Percentiles rank a stretch among this genome's conserved stretches.
Evolutionary conservation across 2,113 vertebrate genomes (phyloP).

Genomic region (Vicugna pacos): DNA sequence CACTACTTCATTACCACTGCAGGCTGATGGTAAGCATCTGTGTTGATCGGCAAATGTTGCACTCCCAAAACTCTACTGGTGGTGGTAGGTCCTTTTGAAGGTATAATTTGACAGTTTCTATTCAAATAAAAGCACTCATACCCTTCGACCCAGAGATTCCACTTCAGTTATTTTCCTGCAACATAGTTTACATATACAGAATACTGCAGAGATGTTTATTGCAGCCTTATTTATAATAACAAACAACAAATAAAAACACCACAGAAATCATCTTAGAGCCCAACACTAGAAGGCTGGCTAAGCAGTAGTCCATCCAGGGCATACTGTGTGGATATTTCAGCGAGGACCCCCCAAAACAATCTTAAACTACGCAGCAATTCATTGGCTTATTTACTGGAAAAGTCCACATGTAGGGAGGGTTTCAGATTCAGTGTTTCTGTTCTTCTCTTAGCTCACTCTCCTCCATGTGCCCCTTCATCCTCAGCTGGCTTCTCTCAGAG

Average conservation of each 20-base stretch:
- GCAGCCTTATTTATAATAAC: too few species aligned
- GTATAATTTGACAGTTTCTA: not conserved
- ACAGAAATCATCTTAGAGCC: not conserved
- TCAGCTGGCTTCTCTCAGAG: not conserved
- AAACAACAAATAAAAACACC: too few species aligned
- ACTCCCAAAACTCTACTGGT: not conserved
- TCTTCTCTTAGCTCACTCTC: not conserved
- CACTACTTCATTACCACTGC: not conserved
- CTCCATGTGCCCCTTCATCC: too few species aligned
- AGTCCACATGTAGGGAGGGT: not conserved
- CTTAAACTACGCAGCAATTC: not conserved
- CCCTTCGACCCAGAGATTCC: not conserved
- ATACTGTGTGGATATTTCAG: not conserved
- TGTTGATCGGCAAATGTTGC: accelerated
- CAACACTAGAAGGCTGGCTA: not conserved
- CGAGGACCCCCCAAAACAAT: not conserved
- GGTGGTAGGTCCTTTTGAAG: not conserved
- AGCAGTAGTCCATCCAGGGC: not conserved
- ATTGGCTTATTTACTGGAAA: not conserved
- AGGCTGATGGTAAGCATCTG: not conserved
- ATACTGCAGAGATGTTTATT: too few species aligned
- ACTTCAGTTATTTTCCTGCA: not conserved
- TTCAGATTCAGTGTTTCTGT: not conserved
- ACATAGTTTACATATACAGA: not conserved
- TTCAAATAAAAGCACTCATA: not conserved